These are phyloP conservation scores for Chaenogobius annularis DNA, from an alignment of 2,113 vertebrate genomes.

Conservation along the genomic window DNA sequence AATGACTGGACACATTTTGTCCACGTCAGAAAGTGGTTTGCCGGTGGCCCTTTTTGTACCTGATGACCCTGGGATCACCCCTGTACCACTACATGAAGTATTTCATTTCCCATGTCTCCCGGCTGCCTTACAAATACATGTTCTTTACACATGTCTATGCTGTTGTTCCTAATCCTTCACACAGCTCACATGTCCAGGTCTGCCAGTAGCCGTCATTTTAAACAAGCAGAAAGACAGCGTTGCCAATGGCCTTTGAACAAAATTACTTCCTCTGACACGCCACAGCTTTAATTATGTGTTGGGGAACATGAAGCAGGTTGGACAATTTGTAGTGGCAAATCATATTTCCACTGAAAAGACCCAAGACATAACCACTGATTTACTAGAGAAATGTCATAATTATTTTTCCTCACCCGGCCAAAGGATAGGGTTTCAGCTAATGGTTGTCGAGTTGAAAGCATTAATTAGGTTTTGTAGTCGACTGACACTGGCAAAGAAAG, in stretches of 20 bases:
- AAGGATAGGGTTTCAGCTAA: slow-evolving; percentile 85
- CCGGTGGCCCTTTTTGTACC: slow-evolving; percentile 43
- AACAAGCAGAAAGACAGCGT: slow-evolving; percentile 82
- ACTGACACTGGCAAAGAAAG: slow-evolving; percentile 80
- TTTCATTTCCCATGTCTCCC: slow-evolving; percentile 62
- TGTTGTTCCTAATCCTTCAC: slow-evolving; percentile 71
- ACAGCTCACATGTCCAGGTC: slow-evolving; percentile 69
- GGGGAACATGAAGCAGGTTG: slow-evolving; percentile 89
- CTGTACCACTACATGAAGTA: slow-evolving; percentile 45
- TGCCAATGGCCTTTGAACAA: slow-evolving; percentile 90
- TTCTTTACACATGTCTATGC: slow-evolving; percentile 66
- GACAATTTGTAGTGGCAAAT: slow-evolving; percentile 93
- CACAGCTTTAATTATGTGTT: slow-evolving; percentile 91
- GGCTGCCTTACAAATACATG: slow-evolving; percentile 56
- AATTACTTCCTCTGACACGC: slow-evolving; percentile 92
- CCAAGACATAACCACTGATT: slow-evolving; percentile 88
- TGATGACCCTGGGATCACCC: slow-evolving; percentile 57
- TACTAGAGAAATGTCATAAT: slow-evolving; percentile 90
- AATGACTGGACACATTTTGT: slow-evolving; percentile 69
- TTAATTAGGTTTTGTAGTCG: slow-evolving; percentile 90
- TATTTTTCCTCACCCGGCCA: slow-evolving; percentile 80
- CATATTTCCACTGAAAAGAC: slow-evolving; percentile 91
- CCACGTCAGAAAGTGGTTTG: slow-evolving; percentile 52
- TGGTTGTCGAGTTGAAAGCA: slow-evolving; percentile 84
- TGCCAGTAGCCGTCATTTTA: slow-evolving; percentile 81